Evolutionary conservation across 2,797 vertebrate species (phyloP).

Genomic region (Phaenicophaeus curvirostris): DNA sequence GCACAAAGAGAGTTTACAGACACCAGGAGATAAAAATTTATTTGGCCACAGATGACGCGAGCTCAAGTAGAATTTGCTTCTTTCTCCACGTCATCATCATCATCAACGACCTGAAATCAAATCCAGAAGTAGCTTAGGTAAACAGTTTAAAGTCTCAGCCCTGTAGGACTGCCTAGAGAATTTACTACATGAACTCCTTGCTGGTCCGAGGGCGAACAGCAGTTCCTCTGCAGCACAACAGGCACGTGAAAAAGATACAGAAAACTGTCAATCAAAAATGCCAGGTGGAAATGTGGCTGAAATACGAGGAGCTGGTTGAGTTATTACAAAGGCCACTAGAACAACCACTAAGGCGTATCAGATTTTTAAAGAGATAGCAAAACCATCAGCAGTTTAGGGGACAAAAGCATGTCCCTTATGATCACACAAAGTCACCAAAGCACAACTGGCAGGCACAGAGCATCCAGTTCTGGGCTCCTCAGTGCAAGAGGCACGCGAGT

Average conservation of each 20-base stretch:
- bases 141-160: background rate
- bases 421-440: background rate
- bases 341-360: background rate
- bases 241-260: background rate
- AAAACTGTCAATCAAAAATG: background rate
- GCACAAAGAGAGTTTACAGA: background rate
- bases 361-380: background rate
- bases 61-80: constrained; percentile 75
- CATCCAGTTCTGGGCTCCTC: background rate
- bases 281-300: background rate
- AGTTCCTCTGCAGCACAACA: background rate
- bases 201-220: background rate
- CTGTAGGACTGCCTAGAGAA: background rate
- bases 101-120: constrained; percentile 76
- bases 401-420: background rate
- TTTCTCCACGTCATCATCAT: constrained; percentile 72
- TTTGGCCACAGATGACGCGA: background rate
- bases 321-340: background rate
- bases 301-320: background rate
- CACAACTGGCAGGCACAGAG: background rate
- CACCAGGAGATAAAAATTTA: background rate
- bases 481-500: accelerated
- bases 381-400: background rate
- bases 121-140: background rate
- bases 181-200: background rate